Conservation (phyloP, 53 echinoderm and acorn worm genomes). For the Mesocentrotus franciscanus region DNA sequence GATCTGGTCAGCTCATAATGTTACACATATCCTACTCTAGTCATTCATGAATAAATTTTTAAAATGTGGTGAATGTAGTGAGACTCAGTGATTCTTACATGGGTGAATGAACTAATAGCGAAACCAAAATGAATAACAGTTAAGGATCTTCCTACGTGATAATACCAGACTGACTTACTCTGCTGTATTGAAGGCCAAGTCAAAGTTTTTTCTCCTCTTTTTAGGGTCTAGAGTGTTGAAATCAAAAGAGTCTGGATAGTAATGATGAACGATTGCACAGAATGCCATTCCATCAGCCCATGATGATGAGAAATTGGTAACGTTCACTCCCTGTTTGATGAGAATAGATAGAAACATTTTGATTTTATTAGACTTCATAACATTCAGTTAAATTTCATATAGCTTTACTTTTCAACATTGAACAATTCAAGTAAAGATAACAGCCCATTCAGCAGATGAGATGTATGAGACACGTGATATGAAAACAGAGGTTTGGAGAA, state of each 20-base stretch:
- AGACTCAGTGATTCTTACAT: background rate
- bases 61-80: background rate
- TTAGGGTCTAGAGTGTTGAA: slow-evolving; percentile 84
- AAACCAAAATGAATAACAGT: background rate
- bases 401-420: too few species aligned
- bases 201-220: slow-evolving; percentile 89
- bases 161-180: slow-evolving; percentile 71
- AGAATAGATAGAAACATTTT: background rate
- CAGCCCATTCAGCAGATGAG: too few species aligned
- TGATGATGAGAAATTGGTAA: slow-evolving; percentile 90
- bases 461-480: too few species aligned
- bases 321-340: slow-evolving; percentile 77
- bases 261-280: slow-evolving; percentile 91
- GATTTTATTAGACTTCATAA: background rate
- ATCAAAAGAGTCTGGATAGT: slow-evolving; percentile 88
- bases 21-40: background rate
- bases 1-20: background rate
- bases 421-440: too few species aligned
- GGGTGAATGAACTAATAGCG: background rate
- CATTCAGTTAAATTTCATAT: background rate
- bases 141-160: background rate
- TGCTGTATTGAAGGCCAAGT: slow-evolving; percentile 93
- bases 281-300: slow-evolving; percentile 97
- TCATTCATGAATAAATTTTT: background rate
- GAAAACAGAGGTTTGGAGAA: too few species aligned